phyloP scores from a whole-genome alignment of 2,113 vertebrate species.

The Euleptes europaea region DNA sequence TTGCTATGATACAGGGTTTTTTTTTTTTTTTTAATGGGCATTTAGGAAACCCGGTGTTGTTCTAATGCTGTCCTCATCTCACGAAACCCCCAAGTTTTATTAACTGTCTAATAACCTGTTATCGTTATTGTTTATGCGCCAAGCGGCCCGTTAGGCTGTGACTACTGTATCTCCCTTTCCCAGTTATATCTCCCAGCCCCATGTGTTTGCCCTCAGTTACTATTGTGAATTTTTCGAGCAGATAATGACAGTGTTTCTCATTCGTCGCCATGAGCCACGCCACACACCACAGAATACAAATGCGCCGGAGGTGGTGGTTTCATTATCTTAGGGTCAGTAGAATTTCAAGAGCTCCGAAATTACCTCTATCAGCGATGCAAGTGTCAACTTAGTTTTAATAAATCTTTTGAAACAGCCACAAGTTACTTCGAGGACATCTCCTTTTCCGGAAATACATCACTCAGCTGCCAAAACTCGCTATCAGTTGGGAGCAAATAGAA shows the following conservation, averaged over 20 bases:
- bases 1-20: slow-evolving; percentile 58
- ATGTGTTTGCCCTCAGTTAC: slow-evolving; percentile 69
- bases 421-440: slow-evolving; percentile 78
- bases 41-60: slow-evolving; percentile 42
- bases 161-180: slow-evolving; percentile 51
- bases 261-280: slow-evolving; percentile 66
- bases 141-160: slow-evolving; percentile 43
- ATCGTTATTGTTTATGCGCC: slow-evolving; percentile 58
- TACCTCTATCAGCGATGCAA: slow-evolving; percentile 77
- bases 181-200: slow-evolving; percentile 50
- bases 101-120: slow-evolving; percentile 67
- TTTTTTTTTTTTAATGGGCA: slow-evolving; percentile 24
- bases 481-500: slow-evolving; percentile 71
- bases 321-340: slow-evolving; percentile 82
- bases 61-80: slow-evolving; percentile 38
- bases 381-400: slow-evolving; percentile 80
- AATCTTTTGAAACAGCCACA: slow-evolving; percentile 73
- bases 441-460: slow-evolving; percentile 77
- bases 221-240: slow-evolving; percentile 67
- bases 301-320: slow-evolving; percentile 71
- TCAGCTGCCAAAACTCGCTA: slow-evolving; percentile 69
- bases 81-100: slow-evolving; percentile 61
- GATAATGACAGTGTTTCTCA: slow-evolving; percentile 75
- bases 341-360: slow-evolving; percentile 79
- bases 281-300: slow-evolving; percentile 74